Conservation (phyloP, 2,888 invertebrate species). For the Drosophila kuntzei region DNA sequence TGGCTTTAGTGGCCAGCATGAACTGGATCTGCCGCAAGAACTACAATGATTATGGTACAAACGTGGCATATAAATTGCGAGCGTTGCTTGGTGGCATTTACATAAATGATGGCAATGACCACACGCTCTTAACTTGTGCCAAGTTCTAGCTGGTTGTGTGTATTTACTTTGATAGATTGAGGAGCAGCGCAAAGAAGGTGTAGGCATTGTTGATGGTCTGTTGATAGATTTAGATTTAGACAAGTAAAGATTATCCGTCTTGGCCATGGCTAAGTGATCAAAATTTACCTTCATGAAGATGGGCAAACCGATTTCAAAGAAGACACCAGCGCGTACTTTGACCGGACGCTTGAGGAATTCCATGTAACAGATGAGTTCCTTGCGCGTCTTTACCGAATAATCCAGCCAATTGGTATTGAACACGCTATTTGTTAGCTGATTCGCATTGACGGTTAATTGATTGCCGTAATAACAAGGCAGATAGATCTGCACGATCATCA, state of each 20-base stretch:
- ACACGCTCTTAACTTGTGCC: conserved; percentile 1
- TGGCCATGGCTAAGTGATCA: not conserved
- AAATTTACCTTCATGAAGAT: conserved; percentile 78
- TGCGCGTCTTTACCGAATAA: conserved; percentile 66
- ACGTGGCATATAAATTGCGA: conserved; percentile 22
- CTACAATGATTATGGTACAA: conserved; percentile 21
- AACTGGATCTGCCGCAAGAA: conserved; percentile 14
- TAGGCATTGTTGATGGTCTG: conserved; percentile 80
- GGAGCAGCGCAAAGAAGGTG: conserved; percentile 79
- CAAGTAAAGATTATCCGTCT: conserved; percentile 8
- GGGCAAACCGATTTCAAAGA: conserved; percentile 79
- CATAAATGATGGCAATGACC: conserved; percentile 16
- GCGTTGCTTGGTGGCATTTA: conserved; percentile 11
- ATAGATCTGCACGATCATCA: conserved; percentile 80
- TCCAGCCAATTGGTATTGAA: conserved; percentile 79
- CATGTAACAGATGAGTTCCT: conserved; percentile 74
- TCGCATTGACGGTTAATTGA: conserved; percentile 73
- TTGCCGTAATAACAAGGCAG: conserved; percentile 83
- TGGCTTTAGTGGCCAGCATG: conserved; percentile 28
- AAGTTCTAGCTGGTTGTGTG: not conserved
- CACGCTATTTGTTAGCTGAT: conserved; percentile 62
- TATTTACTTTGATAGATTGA: conserved; percentile 71
- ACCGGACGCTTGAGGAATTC: conserved; percentile 77
- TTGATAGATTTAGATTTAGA: conserved; percentile 31
- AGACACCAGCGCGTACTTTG: conserved; percentile 70